These are phyloP conservation scores for Premnoplex brunnescens DNA, from an alignment of 2,797 vertebrate species.

Conservation along the genomic window DNA sequence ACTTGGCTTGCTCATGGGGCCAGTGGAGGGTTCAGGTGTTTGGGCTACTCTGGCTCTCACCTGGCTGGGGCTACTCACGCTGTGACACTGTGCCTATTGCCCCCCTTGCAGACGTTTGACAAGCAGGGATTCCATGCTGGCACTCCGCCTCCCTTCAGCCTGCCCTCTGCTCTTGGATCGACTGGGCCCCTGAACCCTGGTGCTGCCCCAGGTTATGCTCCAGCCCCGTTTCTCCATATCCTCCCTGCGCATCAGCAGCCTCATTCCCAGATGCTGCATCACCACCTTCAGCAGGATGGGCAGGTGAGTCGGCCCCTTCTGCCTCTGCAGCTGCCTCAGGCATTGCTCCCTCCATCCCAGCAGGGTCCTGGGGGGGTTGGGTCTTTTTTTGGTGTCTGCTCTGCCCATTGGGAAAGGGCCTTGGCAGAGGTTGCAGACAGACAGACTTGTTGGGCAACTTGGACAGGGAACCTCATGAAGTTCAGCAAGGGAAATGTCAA, in stretches of 20 bases:
- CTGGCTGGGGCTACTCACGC: background rate
- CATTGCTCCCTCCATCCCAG: background rate
- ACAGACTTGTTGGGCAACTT: background rate
- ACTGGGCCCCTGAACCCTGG: constrained; percentile 91
- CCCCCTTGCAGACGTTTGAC: constrained; percentile 86
- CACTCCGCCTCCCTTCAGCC: constrained; percentile 91
- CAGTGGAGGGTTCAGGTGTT: background rate
- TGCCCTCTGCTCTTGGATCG: constrained; percentile 92
- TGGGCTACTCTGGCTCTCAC: background rate
- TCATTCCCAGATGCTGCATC: constrained; percentile 95
- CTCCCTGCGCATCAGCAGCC: constrained; percentile 95
- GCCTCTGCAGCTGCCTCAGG: background rate
- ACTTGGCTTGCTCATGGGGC: background rate
- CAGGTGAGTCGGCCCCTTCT: constrained; percentile 78
- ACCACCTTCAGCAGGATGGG: constrained; percentile 92
- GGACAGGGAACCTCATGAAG: background rate
- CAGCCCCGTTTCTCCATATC: constrained; percentile 92
- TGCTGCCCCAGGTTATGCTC: constrained; percentile 88
- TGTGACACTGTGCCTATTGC: background rate
- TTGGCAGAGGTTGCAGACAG: background rate
- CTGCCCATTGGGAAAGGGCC: background rate
- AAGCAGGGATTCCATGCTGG: constrained; percentile 98
- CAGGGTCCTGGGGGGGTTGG: too few relatives aligned
- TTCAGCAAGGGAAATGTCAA: background rate
- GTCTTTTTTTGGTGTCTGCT: background rate